Evolutionary conservation across 2,888 invertebrate species (phyloP), one percentile per base, ranked within the genome.

Genomic region (Sarcophaga subvicina): DNA sequence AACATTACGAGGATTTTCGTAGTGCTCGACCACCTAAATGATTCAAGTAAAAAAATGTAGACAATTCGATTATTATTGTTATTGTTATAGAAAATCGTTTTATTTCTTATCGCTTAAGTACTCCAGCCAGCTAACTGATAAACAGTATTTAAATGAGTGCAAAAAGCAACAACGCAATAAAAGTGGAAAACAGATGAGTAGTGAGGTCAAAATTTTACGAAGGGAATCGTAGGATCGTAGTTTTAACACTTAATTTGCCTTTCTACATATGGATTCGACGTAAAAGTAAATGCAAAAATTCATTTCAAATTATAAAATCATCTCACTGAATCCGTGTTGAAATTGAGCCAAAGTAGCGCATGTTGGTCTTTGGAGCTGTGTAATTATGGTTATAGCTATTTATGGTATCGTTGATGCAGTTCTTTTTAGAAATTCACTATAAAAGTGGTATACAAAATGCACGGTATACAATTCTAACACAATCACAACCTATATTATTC

Each of bases 1-100:
- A 80, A 99, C 99, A 94, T 99, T 99, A 85, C 99, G 95, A 0
- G 99, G 99, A 94, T 99, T 99, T 94, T 99, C 99, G 93, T 99
- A 99, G 93, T 99, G 99, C 93, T 99, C 99, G 90, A 99, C 96
- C 22, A 99, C 98, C 98, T 99, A 90, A 64, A 92, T 90, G 14
- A 75, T 17, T 17, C 25, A 83, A 54, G 79, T 60, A 5, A 64
- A 27, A 45, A 71, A 22, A 62, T n/a, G 60, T 22, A 76, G 59
- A 78, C 11, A 54, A 14, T 14, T 54, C 72, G 4, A 59, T 17
- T 47, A 54, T 54, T 49, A 54, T 22, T 25, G 49, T n/a, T 63
- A 45, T 14, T 12, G 17, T 14, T 77, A 11, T 75, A 71, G 54
- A 60, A 75, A 59, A 81, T 59, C 22, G 25, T 10, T 22, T 67